Base-by-base conservation (phyloP, 2,888 invertebrate genomes). In the Torymus texanus region DNA sequence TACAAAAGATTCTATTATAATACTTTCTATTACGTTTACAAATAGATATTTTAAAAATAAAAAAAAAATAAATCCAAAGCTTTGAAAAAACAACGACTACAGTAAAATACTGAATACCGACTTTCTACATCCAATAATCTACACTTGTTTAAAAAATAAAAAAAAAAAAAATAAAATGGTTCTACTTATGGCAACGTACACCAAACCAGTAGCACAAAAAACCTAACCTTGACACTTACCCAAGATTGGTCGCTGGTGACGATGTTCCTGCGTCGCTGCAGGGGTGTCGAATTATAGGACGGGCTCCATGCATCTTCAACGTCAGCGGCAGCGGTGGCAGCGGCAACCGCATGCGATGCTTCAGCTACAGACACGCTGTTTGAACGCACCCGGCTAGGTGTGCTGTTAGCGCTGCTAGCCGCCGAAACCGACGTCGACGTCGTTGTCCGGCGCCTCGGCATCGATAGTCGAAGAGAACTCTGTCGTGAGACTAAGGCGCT, bases 291-390 rank as follows among this genome's bases (percentile, higher is more conserved):
- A 55, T 85, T 88, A 74, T 84, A 88, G 74, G 83, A 81, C 65
- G 90, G 89, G 0, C 81, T 21, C 90, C 90, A 90, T 10, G 56
- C 55, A 8, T 74, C 16, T 12, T 78, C 80, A 1, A 4, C 29
- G 29, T 76, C 80, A 8, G 8, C 10, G 14, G 72, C 24, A 0
- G 83, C 83, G 1, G 81, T 82, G 16, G 58, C 70, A 5, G 73
- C 78, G 53, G 84, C 63, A 13, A 85, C 79, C 16, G 59, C 59
- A 12, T 56, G 16, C 14, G 79, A 71, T 18, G 79, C 67, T 53
- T 88, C 88, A 3, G 87, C 84, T 4, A 88, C 86, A 1, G 90
- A 89, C 14, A 88, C 87, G 80, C 88, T 90, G 75, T 88, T 89
- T 21, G 89, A 90, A 24, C 89, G 86, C 0, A 88, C 85, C 56